These are phyloP conservation scores for Cryptoprocta ferox DNA, from an alignment of 2,797 vertebrate species.

Conservation along the genomic window DNA sequence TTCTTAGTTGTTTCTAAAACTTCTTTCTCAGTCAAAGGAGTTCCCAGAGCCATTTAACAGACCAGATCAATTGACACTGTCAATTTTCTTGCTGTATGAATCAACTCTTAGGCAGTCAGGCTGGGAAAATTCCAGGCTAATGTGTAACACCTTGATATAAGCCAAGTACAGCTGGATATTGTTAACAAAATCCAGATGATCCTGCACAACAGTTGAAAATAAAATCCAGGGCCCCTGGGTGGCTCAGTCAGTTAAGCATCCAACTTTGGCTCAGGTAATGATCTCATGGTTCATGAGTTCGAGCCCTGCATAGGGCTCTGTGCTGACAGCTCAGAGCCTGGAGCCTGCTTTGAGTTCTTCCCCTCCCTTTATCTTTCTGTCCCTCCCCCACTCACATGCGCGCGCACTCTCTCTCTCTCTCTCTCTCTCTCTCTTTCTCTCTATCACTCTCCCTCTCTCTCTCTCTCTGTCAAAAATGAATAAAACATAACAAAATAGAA, in stretches of 20 bases:
- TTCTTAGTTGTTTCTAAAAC: not conserved
- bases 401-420: no score
- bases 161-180: not conserved
- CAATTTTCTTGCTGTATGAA: not conserved
- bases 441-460: no score
- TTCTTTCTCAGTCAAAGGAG: not conserved
- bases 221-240: not conserved
- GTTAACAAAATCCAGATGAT: not conserved
- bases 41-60: not conserved
- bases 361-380: no score
- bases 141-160: not conserved
- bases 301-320: no score
- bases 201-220: not conserved
- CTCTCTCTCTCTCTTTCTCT: no score
- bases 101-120: not conserved
- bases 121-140: not conserved
- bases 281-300: no score
- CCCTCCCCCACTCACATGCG: no score
- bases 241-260: no score
- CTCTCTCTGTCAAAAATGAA: no score
- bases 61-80: not conserved
- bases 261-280: no score
- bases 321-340: no score
- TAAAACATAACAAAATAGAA: not conserved
- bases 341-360: no score